A percentile compares a stretch with the other conserved stretches of the same genome.
Conservation (phyloP, 2,888 invertebrate species). For the Stegophylla sp. region DNA sequence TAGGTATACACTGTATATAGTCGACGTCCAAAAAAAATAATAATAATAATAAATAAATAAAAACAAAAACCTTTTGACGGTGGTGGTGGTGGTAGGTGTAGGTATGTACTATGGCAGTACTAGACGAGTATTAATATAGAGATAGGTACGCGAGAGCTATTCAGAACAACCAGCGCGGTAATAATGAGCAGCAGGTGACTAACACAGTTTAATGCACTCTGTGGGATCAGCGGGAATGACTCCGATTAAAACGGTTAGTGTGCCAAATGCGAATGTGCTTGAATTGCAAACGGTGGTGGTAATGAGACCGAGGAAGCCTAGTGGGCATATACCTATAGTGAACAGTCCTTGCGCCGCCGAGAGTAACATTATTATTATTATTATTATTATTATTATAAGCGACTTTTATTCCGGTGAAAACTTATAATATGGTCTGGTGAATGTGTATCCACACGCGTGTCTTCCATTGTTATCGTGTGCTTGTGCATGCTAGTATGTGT, state of each 20-base stretch:
- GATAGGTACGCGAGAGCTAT: not conserved
- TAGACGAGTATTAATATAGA: too few species aligned
- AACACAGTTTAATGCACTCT: constrained; percentile 44
- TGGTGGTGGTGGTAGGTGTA: not conserved
- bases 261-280: constrained; percentile 34
- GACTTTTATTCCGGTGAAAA: constrained; percentile 45
- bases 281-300: not conserved
- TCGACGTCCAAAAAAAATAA: not conserved
- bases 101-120: not conserved
- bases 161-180: not conserved
- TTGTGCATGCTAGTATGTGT: not conserved
- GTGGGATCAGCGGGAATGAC: constrained; percentile 25
- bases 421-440: constrained; percentile 20
- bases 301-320: constrained; percentile 10
- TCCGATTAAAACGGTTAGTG: constrained; percentile 35
- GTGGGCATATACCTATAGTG: too few species aligned
- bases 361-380: not conserved
- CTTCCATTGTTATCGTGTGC: constrained; percentile 8
- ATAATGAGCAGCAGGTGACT: not conserved
- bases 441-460: constrained; percentile 1
- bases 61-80: too few species aligned
- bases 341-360: not conserved
- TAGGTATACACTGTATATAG: too few species aligned
- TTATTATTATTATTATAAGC: too few species aligned
- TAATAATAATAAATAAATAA: not conserved